Evolutionary conservation across 2,797 vertebrate genomes (phyloP), one percentile per base, ranked within the genome.

Genomic region (Cygnus olor): DNA sequence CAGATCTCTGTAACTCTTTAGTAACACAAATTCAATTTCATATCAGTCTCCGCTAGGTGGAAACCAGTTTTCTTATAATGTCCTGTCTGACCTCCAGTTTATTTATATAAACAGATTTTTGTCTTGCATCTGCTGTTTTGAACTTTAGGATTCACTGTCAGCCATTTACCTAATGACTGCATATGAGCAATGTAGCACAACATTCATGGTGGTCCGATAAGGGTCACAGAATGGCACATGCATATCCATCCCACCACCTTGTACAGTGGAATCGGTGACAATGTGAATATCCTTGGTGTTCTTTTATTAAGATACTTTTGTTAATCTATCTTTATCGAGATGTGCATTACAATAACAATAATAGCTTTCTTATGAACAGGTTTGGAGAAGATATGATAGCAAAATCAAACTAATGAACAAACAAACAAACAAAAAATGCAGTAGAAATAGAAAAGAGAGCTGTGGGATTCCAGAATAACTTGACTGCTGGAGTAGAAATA

Each of bases 71-170:
- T 80, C 45, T 84, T 80, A 28, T 70, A 91, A 71, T 85, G 88
- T 58, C 77, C 80, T 85, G 47, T 63, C n/a, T 73, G 85, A 77
- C 89, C 66, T 95, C 77, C 84, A 38, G 63, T 92, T 97, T 95
- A 92, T 93, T 95, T 94, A 92, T 85, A 88, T 78, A 79, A 71
- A 84, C 47, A 85, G 42, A 66, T 63, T 94, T 96, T 76, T 92
- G 73, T 84, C 40, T 92, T 93, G 56, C 69, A 69, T 94, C 70
- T 94, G 94, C 72, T 93, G 85, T 92, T 92, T 94, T 97, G 91
- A 93, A 96, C 93, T 96, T 95, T 58, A 89, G 65, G 70, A 78
- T 53, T 84, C 38, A 81, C 74, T 89, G 93, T 81, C 87, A 93
- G 32, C 32, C 58, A 53, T 85, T 93, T 53, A 85, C 44, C 47